Base-by-base conservation (phyloP, 2,113 vertebrate genomes). In the Notarius lentiginosus region DNA sequence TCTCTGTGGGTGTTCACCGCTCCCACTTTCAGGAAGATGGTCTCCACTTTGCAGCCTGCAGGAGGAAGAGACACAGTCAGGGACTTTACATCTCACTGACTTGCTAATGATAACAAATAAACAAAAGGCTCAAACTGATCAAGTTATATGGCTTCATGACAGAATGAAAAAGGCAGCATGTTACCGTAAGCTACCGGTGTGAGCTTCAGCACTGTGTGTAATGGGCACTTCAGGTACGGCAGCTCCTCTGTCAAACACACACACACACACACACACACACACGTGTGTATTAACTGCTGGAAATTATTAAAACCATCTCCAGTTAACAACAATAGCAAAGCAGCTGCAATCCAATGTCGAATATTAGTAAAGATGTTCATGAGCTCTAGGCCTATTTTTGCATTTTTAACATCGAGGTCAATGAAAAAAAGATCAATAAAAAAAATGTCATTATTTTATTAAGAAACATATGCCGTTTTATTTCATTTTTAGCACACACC, bases 131-230 rank as follows among this genome's bases (percentile, higher is more conserved):
- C 51, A 51, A 75, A 24, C 20, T 72, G 70, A 47, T 9, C 30
- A 47, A 72, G 63, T 10, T 17, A 2, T 58, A 55, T 1, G 72
- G 6, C 11, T 61, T 27, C 55, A 72, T 20, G 75, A 27, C 30
- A 27, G 0, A 17, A 0, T 0, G 8, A 55, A 0, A 73, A 12
- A 30, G 79, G 41, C 47, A 0, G 12, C 0, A 55, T 90, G 96
- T 95, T 92, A 99, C 98, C 98, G 0, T 99, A 99, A 87, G 98
- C 98, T 92, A 99, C 95, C 0, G 98, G 98, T 0, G 98, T 99
- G 65, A 99, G 94, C 95, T 99, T 99, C 92, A 99, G 93, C 91
- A 99, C 97, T 0, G 97, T 97, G 91, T 99, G 98, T 91, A 99
- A 93, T 0, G 98, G 96, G 90, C 98, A 99, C 94, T 97, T 98